These are phyloP conservation scores for Quadriops clusia DNA, from an alignment of 2,888 invertebrate species.

Conservation along the genomic window DNA sequence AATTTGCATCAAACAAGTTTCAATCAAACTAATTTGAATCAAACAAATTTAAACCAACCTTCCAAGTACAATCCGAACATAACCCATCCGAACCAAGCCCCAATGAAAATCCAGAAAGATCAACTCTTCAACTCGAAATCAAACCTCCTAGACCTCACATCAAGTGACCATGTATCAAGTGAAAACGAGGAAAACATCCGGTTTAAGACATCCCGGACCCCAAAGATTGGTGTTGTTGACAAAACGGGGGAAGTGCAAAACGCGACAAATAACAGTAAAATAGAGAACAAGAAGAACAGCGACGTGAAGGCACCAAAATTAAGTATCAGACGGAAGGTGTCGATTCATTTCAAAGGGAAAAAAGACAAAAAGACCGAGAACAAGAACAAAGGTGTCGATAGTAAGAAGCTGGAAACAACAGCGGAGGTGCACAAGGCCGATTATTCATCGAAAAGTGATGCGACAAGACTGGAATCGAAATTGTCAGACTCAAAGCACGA, in stretches of 20 bases:
- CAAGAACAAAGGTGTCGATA: conserved; percentile 9
- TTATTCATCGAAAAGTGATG: too few relatives aligned
- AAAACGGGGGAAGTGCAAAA: conserved; percentile 13
- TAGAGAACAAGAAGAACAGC: conserved; percentile 10
- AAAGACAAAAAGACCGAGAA: conserved; percentile 26
- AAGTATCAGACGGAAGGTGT: conserved; percentile 34
- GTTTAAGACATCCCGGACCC: conserved; percentile 19
- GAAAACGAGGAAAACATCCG: conserved; percentile 32
- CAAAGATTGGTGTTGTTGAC: too few relatives aligned
- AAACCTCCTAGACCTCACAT: conserved; percentile 30
- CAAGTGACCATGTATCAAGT: conserved; percentile 22
- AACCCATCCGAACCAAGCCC: conserved; percentile 7
- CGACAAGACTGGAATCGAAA: too few relatives aligned
- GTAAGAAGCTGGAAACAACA: too few relatives aligned
- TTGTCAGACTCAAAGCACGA: too few relatives aligned
- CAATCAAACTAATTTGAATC: too few relatives aligned
- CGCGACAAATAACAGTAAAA: conserved; percentile 12
- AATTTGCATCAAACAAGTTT: too few relatives aligned
- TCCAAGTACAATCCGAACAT: too few relatives aligned
- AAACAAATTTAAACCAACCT: too few relatives aligned
- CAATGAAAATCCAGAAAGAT: conserved; percentile 12
- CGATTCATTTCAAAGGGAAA: conserved; percentile 38
- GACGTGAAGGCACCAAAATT: conserved; percentile 25
- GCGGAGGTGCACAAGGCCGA: too few relatives aligned
- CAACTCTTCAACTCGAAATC: conserved; percentile 18